Base-by-base conservation (phyloP, 2,888 invertebrate species). In the Vannuccia rotundouncinata region DNA sequence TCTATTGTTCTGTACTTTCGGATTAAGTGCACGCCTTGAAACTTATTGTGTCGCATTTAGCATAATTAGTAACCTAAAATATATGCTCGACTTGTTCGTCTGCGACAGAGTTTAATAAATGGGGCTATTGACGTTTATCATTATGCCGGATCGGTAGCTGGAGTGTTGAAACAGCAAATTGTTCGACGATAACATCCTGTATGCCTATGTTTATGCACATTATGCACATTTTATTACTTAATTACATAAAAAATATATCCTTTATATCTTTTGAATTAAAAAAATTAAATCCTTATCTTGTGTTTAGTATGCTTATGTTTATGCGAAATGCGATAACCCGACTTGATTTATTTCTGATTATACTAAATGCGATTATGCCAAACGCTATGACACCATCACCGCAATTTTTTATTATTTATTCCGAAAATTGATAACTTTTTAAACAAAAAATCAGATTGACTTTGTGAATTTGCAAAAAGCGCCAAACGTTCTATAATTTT, bases 31-130 rank as follows among this genome's bases (percentile, higher is more conserved):
- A n/a, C n/a, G n/a, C n/a, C n/a, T n/a, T n/a, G n/a, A n/a, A n/a
- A n/a, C n/a, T n/a, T n/a, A n/a, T n/a, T n/a, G n/a, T n/a, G n/a
- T n/a, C n/a, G n/a, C n/a, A n/a, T n/a, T n/a, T n/a, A n/a, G n/a
- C n/a, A n/a, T n/a, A n/a, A n/a, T n/a, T n/a, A n/a, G n/a, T n/a
- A n/a, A n/a, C n/a, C n/a, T n/a, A n/a, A n/a, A n/a, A n/a, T n/a
- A n/a, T n/a, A n/a, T n/a, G n/a, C n/a, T n/a, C 66, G 66, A 22
- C 66, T 66, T 66, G 66, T 66, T 66, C 66, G 66, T 66, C 66
- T 66, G 66, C 66, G 66, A 66, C 66, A 66, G 66, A 5, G 66
- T 5, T 22, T 66, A 66, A 66, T 66, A 66, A 66, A 66, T 66
- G 66, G 66, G 13, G 66, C 5, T 66, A 66, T 66, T 66, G 66